Conservation (phyloP, 1,140 invertebrate genomes). For the Colletes latitarsis region DNA sequence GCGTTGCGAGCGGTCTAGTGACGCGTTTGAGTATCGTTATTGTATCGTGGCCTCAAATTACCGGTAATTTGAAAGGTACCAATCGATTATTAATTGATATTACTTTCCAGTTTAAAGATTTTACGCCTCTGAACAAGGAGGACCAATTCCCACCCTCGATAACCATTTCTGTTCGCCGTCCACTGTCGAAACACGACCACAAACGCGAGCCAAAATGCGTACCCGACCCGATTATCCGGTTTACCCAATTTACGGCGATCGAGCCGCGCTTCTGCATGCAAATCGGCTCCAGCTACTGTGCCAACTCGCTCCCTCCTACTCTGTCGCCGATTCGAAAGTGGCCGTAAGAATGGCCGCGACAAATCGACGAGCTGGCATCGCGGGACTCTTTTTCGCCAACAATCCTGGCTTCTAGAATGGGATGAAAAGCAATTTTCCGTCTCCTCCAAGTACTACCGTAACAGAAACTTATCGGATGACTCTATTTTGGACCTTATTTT, state of each 20-base stretch:
- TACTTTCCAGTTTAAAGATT: not conserved
- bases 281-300: slow-evolving; percentile 36
- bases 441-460: not conserved
- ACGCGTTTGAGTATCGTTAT: too few relatives aligned
- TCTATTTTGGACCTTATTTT: not conserved
- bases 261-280: slow-evolving; percentile 42
- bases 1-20: too few relatives aligned
- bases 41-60: too few relatives aligned
- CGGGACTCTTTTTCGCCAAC: not conserved
- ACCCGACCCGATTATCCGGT: slow-evolving; percentile 45
- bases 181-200: not conserved
- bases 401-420: not conserved
- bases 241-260: slow-evolving; percentile 43
- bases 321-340: slow-evolving; percentile 45
- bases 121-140: not conserved
- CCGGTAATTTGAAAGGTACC: too few relatives aligned
- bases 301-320: slow-evolving; percentile 32
- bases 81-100: not conserved
- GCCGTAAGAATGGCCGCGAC: slow-evolving; percentile 42
- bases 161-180: slow-evolving; percentile 30
- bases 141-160: not conserved
- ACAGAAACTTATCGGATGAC: not conserved
- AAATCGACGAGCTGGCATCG: slow-evolving; percentile 15
- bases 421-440: slow-evolving; percentile 19
- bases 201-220: slow-evolving; percentile 29